Percentiles rank a stretch among this genome's conserved stretches.
These are phyloP conservation scores for Rhinichthys klamathensis DNA, from an alignment of 2,113 vertebrate species.

Conservation along the genomic window DNA sequence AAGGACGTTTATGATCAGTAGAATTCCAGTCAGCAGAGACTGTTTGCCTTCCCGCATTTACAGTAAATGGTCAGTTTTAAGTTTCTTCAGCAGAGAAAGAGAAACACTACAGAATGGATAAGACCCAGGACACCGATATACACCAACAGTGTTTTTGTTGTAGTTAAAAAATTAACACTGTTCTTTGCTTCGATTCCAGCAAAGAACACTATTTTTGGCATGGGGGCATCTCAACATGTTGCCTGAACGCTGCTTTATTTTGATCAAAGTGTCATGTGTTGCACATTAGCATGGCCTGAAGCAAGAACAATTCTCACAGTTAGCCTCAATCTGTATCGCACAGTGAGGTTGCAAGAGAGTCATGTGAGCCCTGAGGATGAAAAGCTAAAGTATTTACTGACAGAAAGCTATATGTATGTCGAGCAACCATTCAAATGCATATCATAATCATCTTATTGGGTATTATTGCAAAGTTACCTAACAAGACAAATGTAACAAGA, in stretches of 20 bases:
- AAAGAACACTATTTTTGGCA: conserved; percentile 31
- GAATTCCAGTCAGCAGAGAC: conserved; percentile 42
- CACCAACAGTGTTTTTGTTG: background rate
- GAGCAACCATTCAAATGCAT: background rate
- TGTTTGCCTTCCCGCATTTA: conserved; percentile 30
- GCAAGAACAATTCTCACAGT: conserved; percentile 40
- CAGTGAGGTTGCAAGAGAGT: conserved; percentile 10
- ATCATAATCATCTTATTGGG: background rate
- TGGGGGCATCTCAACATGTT: conserved; percentile 14
- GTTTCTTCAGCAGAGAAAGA: conserved; percentile 9
- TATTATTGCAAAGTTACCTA: background rate
- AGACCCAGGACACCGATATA: background rate
- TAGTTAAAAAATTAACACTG: background rate
- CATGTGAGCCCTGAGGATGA: background rate
- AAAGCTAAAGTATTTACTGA: conserved; percentile 10
- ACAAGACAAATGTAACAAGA: background rate
- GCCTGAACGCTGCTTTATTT: conserved; percentile 35
- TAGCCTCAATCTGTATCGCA: conserved; percentile 40
- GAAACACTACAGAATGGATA: background rate
- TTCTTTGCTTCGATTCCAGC: background rate
- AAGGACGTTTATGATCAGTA: conserved; percentile 40
- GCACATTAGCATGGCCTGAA: conserved; percentile 32
- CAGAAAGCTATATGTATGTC: background rate
- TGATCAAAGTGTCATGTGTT: conserved; percentile 48
- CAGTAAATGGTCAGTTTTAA: conserved; percentile 34